Percentiles rank a stretch among this genome's conserved stretches.
Conservation (phyloP, 2,113 vertebrate species). For the Albula goreensis region DNA sequence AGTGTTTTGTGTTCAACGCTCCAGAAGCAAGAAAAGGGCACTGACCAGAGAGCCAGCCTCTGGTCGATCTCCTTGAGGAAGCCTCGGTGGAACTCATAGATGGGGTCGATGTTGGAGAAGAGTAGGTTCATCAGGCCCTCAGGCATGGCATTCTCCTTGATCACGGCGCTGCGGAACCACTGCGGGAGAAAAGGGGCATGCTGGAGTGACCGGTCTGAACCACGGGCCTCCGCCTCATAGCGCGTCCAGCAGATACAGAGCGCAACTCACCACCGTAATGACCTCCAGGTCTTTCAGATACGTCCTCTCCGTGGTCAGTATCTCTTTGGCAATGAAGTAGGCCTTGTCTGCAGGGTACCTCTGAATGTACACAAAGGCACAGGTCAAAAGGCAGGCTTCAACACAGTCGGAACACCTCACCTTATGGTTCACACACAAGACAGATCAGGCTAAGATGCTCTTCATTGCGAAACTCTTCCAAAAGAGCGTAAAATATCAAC, state of each 20-base stretch:
- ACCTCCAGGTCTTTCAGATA: slow-evolving; percentile 93
- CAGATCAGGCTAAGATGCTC: neutral
- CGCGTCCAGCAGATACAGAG: neutral
- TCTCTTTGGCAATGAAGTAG: slow-evolving; percentile 95
- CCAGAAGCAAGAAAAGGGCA: neutral
- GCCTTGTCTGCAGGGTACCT: slow-evolving; percentile 79
- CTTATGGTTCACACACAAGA: neutral
- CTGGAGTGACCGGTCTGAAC: neutral
- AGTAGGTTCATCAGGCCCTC: slow-evolving; percentile 83
- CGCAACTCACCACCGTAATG: slow-evolving; percentile 84
- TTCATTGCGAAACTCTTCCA: no score
- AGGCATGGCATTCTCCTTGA: slow-evolving; percentile 86
- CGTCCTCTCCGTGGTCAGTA: slow-evolving; percentile 89
- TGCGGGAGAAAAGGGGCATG: slow-evolving; percentile 48
- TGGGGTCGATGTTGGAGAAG: slow-evolving; percentile 90
- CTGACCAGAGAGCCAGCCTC: slow-evolving; percentile 86
- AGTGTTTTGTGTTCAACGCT: no score
- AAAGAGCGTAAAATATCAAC: neutral
- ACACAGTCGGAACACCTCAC: neutral
- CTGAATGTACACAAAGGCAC: slow-evolving; percentile 58
- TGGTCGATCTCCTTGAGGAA: slow-evolving; percentile 92
- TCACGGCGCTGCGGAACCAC: slow-evolving; percentile 91
- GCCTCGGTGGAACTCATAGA: slow-evolving; percentile 89
- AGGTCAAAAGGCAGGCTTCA: neutral
- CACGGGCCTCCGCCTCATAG: neutral